A percentile compares a stretch with the other conserved stretches of the same genome.
Evolutionary conservation across 1,140 invertebrate species (phyloP).

Genomic region (Sycobia sp.): DNA sequence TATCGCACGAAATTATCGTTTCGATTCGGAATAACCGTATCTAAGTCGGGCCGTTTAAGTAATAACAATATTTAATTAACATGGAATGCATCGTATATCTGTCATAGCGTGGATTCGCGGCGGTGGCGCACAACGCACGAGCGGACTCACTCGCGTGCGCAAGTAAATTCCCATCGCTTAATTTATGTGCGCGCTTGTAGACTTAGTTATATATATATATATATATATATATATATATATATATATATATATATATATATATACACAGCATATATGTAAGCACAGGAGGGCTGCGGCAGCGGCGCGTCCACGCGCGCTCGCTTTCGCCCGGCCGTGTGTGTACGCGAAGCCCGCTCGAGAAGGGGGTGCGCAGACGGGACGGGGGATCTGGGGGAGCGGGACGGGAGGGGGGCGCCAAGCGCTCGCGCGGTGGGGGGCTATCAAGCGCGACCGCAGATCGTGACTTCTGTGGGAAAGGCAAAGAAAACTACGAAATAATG

Average conservation of each 20-base stretch:
- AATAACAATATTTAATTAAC: constrained; percentile 33
- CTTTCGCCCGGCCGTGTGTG: too few species aligned
- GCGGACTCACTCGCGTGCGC: constrained; percentile 36
- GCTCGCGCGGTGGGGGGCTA: constrained; percentile 47
- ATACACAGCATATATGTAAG: too few species aligned
- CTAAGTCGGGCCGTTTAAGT: constrained; percentile 21
- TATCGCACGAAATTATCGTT: constrained; percentile 5
- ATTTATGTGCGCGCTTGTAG: constrained; percentile 43
- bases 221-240: too few species aligned
- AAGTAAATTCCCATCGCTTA: constrained; percentile 51
- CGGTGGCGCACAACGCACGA: constrained; percentile 2
- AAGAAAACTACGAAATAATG: constrained; percentile 42
- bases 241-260: too few species aligned
- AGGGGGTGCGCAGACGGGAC: background rate
- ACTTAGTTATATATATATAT: constrained; percentile 8
- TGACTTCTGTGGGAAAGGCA: constrained; percentile 61
- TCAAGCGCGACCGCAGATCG: constrained; percentile 60
- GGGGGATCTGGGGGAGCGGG: background rate
- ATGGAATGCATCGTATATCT: constrained; percentile 23
- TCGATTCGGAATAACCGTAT: constrained; percentile 16
- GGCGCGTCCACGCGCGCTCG: too few species aligned
- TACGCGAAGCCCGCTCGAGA: too few species aligned
- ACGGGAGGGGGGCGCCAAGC: background rate
- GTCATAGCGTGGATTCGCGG: background rate
- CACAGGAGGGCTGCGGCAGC: too few species aligned